Evolutionary conservation across 2,888 invertebrate genomes (phyloP).

Genomic region (Acronicta leporina): DNA sequence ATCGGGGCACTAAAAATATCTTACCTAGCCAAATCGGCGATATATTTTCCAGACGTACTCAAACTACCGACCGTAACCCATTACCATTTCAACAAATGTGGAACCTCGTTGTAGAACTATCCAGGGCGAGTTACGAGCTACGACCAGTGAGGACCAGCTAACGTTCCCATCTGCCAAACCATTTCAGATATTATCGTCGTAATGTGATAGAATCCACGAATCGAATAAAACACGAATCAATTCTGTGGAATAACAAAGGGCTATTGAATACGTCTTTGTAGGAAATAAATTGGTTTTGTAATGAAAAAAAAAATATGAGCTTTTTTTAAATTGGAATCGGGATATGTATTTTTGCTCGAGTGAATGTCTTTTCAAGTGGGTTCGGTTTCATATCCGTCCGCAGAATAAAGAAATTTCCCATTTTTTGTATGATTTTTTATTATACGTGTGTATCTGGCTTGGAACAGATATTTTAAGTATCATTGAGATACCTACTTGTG

Average conservation of each 20-base stretch:
- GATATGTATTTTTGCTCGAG: conserved; percentile 34
- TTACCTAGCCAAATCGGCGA: conserved; percentile 55
- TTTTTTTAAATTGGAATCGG: conserved; percentile 39
- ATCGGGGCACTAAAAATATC: conserved; percentile 48
- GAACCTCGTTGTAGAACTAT: conserved; percentile 69
- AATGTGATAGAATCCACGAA: conserved; percentile 79
- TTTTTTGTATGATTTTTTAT: not conserved
- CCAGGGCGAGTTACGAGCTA: conserved; percentile 71
- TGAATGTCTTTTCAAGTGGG: conserved; percentile 31
- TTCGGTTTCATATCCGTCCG: conserved; percentile 17
- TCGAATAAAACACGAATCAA: conserved; percentile 70
- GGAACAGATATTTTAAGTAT: no score
- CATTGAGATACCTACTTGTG: no score
- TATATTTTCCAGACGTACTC: conserved; percentile 61
- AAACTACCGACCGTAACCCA: conserved; percentile 66
- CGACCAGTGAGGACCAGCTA: conserved; percentile 44
- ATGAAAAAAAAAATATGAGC: conserved; percentile 52
- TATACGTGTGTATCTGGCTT: no score
- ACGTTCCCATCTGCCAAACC: conserved; percentile 51
- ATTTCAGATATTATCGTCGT: conserved; percentile 69
- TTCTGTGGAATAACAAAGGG: conserved; percentile 67
- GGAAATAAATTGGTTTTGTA: conserved; percentile 67
- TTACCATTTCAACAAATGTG: conserved; percentile 73
- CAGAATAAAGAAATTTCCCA: conserved; percentile 8
- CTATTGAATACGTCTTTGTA: conserved; percentile 69